Percentiles rank a stretch among this genome's conserved stretches.
Evolutionary conservation across 1,140 invertebrate species (phyloP).

Genomic region (Panagrolaimus sp.): DNA sequence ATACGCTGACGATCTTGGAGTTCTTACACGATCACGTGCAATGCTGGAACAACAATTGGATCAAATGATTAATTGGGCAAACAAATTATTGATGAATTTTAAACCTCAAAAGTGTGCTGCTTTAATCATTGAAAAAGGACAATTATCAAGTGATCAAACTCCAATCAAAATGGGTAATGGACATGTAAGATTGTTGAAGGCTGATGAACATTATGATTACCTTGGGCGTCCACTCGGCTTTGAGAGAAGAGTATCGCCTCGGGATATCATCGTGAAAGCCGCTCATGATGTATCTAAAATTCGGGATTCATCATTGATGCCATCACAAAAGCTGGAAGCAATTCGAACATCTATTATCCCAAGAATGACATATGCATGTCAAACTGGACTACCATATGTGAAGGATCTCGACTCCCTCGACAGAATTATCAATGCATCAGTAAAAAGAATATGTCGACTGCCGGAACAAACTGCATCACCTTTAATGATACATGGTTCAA

Average conservation of each 20-base stretch:
- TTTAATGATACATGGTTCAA: neutral
- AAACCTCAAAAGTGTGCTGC: slow-evolving; percentile 5
- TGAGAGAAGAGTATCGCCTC: neutral
- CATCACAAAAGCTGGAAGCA: neutral
- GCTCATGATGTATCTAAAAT: neutral
- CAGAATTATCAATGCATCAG: neutral
- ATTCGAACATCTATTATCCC: neutral
- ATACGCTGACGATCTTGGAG: neutral
- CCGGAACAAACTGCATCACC: neutral
- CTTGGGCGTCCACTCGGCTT: neutral
- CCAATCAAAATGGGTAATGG: slow-evolving; percentile 1
- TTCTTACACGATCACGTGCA: neutral
- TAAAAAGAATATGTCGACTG: neutral
- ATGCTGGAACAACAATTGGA: neutral
- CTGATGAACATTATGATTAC: neutral
- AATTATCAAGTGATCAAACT: neutral
- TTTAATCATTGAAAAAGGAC: neutral
- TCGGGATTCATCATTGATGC: neutral
- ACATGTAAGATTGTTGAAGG: neutral
- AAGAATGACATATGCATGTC: neutral
- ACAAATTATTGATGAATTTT: neutral
- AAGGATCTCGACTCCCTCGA: neutral
- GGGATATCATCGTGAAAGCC: neutral
- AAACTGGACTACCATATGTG: neutral
- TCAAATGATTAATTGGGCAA: neutral